Base-by-base conservation (phyloP, 92 coral and sea anemone genomes). In the Parazoanthus atlanticus region DNA sequence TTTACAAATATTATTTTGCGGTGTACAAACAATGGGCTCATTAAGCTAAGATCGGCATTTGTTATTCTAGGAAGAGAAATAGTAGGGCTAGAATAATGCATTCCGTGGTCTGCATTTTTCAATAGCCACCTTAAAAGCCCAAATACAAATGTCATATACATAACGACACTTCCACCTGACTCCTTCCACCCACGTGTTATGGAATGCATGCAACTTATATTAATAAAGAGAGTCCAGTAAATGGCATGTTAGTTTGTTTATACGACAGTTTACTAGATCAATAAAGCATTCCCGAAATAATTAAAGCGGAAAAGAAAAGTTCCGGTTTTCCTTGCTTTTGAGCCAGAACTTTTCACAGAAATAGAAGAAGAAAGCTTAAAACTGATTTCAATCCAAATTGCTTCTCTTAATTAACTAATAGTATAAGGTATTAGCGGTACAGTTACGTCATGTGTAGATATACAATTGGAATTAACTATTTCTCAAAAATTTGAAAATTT, bases 201-300 rank as follows among this genome's bases (percentile, higher is more conserved):
- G 78, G 78, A 74, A 74, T 74, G 38, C 78, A 74, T 30, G 43
- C 78, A 74, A 61, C 69, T 61, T 28, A 6, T 61, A 5, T 61
- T 13, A 21, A 23, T 23, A 32, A 33, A 33, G 8, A 74, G 25
- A 16, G 2, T 16, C 8, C 49, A 46, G 49, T 31, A 6, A 15
- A 33, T 33, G 78, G 32, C 78, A 31, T 33, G 43, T 36, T 15
- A 52, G 58, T 52, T 52, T 52, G 21, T 52, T 46, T 46, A 11
- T 13, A 74, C 46, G 25, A 74, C 23, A 5, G 78, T 74, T 74
- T 74, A 17, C 38, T 74, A 21, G 1, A 33, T 74, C 78, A 74
- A 74, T 23, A 74, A 23, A 30, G 23, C 40, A 33, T 74, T 61
- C 26, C 69, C 69, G 69, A 61, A 61, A 21, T 61, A 21, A 31